Evolutionary conservation across 1,140 invertebrate genomes (phyloP).

Genomic region (Macrobrachium rosenbergii): DNA sequence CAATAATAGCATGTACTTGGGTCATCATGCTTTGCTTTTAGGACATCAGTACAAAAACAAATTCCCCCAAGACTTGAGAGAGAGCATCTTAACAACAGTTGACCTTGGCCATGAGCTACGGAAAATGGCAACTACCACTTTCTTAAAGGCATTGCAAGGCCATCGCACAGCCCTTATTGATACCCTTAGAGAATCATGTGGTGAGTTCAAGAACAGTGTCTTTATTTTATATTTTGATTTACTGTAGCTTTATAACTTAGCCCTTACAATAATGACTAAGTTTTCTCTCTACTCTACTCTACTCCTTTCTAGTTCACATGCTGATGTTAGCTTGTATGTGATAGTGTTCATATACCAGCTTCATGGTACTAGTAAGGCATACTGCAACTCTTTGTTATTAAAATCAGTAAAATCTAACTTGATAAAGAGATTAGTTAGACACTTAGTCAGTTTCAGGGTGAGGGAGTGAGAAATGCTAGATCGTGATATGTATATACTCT

Average conservation of each 20-base stretch:
- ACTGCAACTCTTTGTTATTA: too few relatives aligned
- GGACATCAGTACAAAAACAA: slow-evolving; percentile 74
- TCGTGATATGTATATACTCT: too few relatives aligned
- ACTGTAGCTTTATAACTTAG: too few relatives aligned
- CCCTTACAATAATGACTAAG: background rate
- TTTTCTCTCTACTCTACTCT: too few relatives aligned
- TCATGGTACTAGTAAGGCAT: too few relatives aligned
- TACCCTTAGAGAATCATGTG: slow-evolving; percentile 78
- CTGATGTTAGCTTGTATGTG: too few relatives aligned
- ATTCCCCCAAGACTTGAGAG: slow-evolving; percentile 70
- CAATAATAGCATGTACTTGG: slow-evolving; percentile 93
- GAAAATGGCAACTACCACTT: slow-evolving; percentile 77
- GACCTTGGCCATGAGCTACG: slow-evolving; percentile 78
- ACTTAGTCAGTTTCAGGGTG: too few relatives aligned
- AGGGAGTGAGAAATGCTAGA: too few relatives aligned
- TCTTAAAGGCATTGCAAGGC: slow-evolving; percentile 80
- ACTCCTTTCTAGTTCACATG: too few relatives aligned
- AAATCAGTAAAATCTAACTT: too few relatives aligned
- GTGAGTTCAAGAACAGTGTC: slow-evolving; percentile 16
- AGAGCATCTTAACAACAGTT: slow-evolving; percentile 74
- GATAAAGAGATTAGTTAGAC: too few relatives aligned
- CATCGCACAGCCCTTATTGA: slow-evolving; percentile 82
- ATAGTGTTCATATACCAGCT: too few relatives aligned
- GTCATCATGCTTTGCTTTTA: slow-evolving; percentile 80
- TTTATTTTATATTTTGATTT: background rate